A percentile compares a stretch with the other conserved stretches of the same genome.
Conservation (phyloP, 37 sponge, comb jelly and placozoan genomes). For the Trichoplax adhaerens region DNA sequence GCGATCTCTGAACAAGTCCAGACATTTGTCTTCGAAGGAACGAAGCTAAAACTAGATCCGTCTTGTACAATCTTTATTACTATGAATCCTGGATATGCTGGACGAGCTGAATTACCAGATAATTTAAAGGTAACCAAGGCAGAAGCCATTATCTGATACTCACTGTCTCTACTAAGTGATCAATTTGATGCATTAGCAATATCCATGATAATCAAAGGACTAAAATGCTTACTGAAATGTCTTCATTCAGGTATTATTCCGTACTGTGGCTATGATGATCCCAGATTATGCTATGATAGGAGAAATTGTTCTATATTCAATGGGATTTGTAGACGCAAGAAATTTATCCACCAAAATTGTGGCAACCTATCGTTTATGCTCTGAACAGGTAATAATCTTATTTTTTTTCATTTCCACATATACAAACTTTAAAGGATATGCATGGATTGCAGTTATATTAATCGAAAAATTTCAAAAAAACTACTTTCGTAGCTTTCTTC, state of each 20-base stretch:
- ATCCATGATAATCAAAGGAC: no score
- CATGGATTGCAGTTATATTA: no score
- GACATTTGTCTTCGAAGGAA: constrained; percentile 31
- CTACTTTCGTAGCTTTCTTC: background rate
- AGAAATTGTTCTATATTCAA: constrained; percentile 20
- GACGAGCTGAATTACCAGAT: constrained; percentile 26
- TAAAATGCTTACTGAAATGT: no score
- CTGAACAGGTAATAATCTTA: background rate
- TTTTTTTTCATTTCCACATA: no score
- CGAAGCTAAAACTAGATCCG: constrained; percentile 15
- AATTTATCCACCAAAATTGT: constrained; percentile 14
- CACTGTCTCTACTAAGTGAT: no score
- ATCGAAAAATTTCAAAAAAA: no score
- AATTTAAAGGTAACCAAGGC: constrained; percentile 14
- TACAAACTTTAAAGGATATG: no score
- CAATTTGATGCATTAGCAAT: no score
- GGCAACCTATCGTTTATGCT: constrained; percentile 21
- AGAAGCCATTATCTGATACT: no score
- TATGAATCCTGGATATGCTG: constrained; percentile 33
- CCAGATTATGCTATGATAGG: constrained; percentile 22
- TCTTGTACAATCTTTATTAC: constrained; percentile 31
- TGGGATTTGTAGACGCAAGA: constrained; percentile 21
- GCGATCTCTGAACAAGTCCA: constrained; percentile 12
- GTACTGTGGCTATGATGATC: constrained; percentile 28
- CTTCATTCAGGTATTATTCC: constrained; percentile 17